Base-by-base conservation (phyloP, 2,113 vertebrate genomes). In the Steatornis caripensis region DNA sequence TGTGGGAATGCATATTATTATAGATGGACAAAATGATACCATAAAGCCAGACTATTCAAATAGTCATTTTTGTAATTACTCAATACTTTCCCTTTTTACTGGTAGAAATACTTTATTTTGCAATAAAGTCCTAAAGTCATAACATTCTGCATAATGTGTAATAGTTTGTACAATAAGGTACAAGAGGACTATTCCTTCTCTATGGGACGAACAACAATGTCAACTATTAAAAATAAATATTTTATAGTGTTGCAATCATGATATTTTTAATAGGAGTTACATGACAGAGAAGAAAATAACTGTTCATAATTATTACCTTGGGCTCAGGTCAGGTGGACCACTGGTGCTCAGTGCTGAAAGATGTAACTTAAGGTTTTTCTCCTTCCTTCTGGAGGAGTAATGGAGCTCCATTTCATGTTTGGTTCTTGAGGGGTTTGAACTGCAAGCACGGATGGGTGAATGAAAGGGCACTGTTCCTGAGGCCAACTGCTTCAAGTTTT, bases 401-500 rank as follows among this genome's bases (percentile, higher is more conserved):
- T 96, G 84, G 15, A 96, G 90, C 17, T 98, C 98, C 0, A 72
- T 85, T 94, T 98, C 98, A 2, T 97, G 98, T 78, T 98, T 98
- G 85, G 89, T 71, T 95, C 96, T 96, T 16, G 97, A 87, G 36
- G 97, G 97, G 54, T 98, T 98, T 84, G 97, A 95, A 41, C 94
- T 97, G 71, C 98, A 98, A 70, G 97, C 97, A 36, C 97, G 97
- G 81, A 98, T 97, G 27, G 98, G 98, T 27, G 98, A 99, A 76
- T 98, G 98, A 89, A 98, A 98, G 29, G 98, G 98, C 26, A 98
- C 97, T 0, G 98, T 98, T 90, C 98, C 98, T 21, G 98, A 98
- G 82, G 98, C 97, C 89, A 98, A 14, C 89, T 98, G 98, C 92
- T 98, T 98, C 91, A 98, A 74, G 94, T 98, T 98, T 93, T 98